phyloP scores from a whole-genome alignment of 2,888 invertebrate genomes.

The Dascillus cervinus region DNA sequence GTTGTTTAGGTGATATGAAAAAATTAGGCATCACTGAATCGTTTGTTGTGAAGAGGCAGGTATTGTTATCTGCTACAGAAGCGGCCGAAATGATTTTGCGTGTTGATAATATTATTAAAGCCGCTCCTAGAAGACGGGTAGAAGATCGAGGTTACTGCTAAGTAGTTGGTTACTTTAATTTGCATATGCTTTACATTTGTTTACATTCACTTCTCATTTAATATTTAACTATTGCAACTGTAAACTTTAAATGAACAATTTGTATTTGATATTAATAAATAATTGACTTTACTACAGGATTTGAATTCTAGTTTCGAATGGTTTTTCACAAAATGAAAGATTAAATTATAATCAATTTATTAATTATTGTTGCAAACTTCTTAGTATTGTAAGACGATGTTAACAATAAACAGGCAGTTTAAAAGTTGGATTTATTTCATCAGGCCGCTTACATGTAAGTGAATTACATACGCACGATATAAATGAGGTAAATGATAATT shows the following conservation, averaged over 20 bases:
- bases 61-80: slow-evolving; percentile 88
- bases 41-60: slow-evolving; percentile 93
- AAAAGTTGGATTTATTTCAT: no score
- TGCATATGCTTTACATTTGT: slow-evolving; percentile 6
- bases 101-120: slow-evolving; percentile 93
- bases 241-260: background rate
- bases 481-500: no score
- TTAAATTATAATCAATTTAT: no score
- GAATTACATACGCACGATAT: no score
- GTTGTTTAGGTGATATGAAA: slow-evolving; percentile 84
- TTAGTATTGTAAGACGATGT: no score
- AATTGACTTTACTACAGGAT: no score
- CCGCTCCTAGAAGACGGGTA: slow-evolving; percentile 80
- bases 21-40: slow-evolving; percentile 92
- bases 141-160: slow-evolving; percentile 83
- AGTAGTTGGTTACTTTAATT: slow-evolving; percentile 22
- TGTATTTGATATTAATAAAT: no score
- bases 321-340: no score
- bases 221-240: background rate
- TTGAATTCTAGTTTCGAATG: no score
- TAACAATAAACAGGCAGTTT: no score
- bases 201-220: background rate
- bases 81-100: slow-evolving; percentile 98
- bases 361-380: no score
- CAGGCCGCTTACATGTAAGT: no score